Evolutionary conservation across 2,888 invertebrate species (phyloP).

Genomic region (Xestoiulus laeticollis): DNA sequence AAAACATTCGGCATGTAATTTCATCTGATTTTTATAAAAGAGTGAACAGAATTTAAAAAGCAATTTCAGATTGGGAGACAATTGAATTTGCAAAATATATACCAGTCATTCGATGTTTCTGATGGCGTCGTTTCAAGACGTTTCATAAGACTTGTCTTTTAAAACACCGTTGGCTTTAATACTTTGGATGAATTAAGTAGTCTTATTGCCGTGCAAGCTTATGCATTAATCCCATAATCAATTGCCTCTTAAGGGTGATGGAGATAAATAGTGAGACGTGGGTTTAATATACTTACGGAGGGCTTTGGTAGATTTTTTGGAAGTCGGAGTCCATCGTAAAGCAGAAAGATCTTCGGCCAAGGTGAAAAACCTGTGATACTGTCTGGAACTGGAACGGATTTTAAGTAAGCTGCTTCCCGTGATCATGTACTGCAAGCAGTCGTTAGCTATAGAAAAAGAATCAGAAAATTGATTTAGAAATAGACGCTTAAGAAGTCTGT

Average conservation of each 20-base stretch:
- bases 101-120: too few species aligned
- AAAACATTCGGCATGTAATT: too few species aligned
- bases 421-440: slow-evolving; percentile 70
- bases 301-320: slow-evolving; percentile 71
- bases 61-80: background rate
- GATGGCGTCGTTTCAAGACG: too few species aligned
- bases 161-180: too few species aligned
- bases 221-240: background rate
- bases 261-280: background rate
- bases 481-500: background rate
- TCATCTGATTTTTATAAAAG: too few species aligned
- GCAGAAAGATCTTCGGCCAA: slow-evolving; percentile 68
- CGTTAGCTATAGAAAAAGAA: slow-evolving; percentile 65
- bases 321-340: slow-evolving; percentile 70
- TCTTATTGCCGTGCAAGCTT: background rate
- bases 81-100: background rate
- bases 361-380: slow-evolving; percentile 69
- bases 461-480: slow-evolving; percentile 56
- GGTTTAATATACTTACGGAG: slow-evolving; percentile 65
- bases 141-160: too few species aligned
- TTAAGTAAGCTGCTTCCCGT: slow-evolving; percentile 70
- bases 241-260: background rate
- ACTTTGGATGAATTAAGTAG: background rate
- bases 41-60: too few species aligned
- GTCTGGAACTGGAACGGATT: slow-evolving; percentile 69